Base-by-base conservation (phyloP, 2,888 invertebrate species). In the Sinelater perroti region DNA sequence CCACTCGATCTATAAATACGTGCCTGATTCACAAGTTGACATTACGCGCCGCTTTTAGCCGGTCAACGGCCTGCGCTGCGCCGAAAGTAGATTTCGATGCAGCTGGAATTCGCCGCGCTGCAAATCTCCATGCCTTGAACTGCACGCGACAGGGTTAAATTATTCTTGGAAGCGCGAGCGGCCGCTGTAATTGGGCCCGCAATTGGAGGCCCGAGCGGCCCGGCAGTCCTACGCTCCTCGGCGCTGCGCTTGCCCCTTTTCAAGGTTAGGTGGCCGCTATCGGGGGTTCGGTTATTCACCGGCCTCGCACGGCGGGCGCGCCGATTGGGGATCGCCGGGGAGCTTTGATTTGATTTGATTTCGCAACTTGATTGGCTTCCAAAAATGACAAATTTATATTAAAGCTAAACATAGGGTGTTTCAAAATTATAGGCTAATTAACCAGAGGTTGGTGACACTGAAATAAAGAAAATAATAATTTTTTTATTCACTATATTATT, bases 41-140 rank as follows among this genome's bases (percentile, higher is more conserved):
- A 72, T 70, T 72, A 70, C 67, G 63, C 66, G 65, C 68, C 69
- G 70, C 69, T 71, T 73, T 72, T 72, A 72, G 72, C 68, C 71
- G 72, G 72, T 72, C 72, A 70, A 68, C 67, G 72, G 63, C 70
- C 57, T 67, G 21, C 44, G 47, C 56, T 66, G 51, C 51, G 66
- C 64, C 67, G 60, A 69, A 69, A 68, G 69, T 69, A 67, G 70
- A 67, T 66, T 66, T 67, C 60, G 67, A 66, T 67, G 65, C 70
- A 64, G 62, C 61, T 66, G 69, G 70, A 70, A 70, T 70, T 68
- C 59, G 69, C 67, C 70, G 69, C 67, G 70, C 68, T 69, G 70
- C 70, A 69, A 71, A 71, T 69, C 70, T 69, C 61, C 67, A 63
- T 67, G 68, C 69, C 70, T 70, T 70, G 70, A 71, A 70, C 71